phyloP scores from a whole-genome alignment of 2,113 vertebrate genomes.

The Erythrolamprus reginae region DNA sequence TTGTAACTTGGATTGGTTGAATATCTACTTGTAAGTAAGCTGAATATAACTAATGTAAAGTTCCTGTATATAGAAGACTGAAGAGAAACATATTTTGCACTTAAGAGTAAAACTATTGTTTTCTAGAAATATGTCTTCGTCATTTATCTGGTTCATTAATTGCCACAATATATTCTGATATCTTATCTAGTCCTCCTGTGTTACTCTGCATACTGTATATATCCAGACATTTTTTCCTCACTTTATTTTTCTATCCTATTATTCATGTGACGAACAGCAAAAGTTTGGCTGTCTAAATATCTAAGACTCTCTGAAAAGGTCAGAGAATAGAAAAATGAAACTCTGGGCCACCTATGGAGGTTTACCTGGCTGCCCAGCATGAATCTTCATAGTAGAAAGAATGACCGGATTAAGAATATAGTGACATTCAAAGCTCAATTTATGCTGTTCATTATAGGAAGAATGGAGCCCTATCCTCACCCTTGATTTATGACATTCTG shows the following conservation, averaged over 20 bases:
- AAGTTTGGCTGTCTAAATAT: neutral
- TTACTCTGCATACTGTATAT: no score
- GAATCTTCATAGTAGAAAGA: neutral
- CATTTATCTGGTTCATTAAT: no score
- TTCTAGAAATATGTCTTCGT: no score
- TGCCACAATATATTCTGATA: no score
- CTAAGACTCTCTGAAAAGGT: neutral
- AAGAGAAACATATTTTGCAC: no score
- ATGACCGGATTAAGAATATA: neutral
- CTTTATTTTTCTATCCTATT: neutral
- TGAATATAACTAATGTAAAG: no score
- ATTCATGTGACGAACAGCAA: neutral
- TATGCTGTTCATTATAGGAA: neutral
- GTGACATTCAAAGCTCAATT: neutral
- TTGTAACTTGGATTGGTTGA: no score
- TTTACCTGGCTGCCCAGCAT: neutral
- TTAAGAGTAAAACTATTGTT: no score
- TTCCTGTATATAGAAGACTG: no score
- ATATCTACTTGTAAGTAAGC: no score
- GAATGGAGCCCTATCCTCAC: neutral
- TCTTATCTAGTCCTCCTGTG: no score
- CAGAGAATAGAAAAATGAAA: neutral
- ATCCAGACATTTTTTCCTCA: no score
- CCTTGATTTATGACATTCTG: neutral
- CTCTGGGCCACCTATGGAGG: neutral